Evolutionary conservation across 1,140 invertebrate genomes (phyloP).

Genomic region (Plodia interpunctella): DNA sequence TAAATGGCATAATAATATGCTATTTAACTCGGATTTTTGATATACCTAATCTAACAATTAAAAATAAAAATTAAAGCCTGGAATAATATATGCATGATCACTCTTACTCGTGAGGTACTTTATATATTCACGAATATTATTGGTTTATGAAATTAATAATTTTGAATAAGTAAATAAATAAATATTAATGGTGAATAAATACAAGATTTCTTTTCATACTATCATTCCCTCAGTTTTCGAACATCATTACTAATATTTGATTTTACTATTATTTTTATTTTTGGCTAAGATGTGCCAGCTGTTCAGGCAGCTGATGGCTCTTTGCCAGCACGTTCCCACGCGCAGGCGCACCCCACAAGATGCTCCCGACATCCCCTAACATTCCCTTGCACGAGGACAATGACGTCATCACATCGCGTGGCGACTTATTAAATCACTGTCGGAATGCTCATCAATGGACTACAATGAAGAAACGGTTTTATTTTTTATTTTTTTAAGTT

Average conservation of each 20-base stretch:
- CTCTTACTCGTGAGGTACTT: too few relatives aligned
- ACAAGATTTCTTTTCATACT: too few relatives aligned
- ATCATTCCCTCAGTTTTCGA: too few relatives aligned
- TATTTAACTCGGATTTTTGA: too few relatives aligned
- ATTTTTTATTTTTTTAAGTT: neutral
- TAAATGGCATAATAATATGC: too few relatives aligned
- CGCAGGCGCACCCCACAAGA: constrained; percentile 42
- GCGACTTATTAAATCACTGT: constrained; percentile 38
- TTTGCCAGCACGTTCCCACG: constrained; percentile 64
- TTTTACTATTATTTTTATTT: constrained; percentile 12
- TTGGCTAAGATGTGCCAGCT: constrained; percentile 41
- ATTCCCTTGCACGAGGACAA: constrained; percentile 19
- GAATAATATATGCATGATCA: too few relatives aligned
- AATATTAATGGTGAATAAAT: too few relatives aligned
- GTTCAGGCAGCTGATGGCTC: constrained; percentile 50
- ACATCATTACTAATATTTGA: constrained; percentile 11
- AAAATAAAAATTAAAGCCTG: too few relatives aligned
- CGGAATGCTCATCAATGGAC: neutral
- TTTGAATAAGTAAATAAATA: too few relatives aligned
- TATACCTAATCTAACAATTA: too few relatives aligned
- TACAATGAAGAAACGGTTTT: neutral
- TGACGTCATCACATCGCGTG: constrained; percentile 43
- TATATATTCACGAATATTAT: too few relatives aligned
- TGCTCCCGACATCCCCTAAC: constrained; percentile 24
- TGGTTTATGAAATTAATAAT: too few relatives aligned